These are phyloP conservation scores for Echinops telfairi DNA, from an alignment of 2,113 vertebrate species.

Conservation along the genomic window DNA sequence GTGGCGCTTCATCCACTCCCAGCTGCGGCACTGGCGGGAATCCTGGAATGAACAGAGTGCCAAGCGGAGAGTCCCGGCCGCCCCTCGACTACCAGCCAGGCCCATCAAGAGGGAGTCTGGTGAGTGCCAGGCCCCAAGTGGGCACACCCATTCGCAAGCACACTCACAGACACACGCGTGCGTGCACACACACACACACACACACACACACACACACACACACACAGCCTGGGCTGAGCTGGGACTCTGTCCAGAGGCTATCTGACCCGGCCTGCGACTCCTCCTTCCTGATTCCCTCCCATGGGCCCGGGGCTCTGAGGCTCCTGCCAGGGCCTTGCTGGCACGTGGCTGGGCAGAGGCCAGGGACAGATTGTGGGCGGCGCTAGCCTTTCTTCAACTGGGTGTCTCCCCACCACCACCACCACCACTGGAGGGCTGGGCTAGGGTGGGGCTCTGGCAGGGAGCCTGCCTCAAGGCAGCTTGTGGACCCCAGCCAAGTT, in stretches of 20 bases:
- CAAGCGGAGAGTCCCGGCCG: conserved; percentile 86
- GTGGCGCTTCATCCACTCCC: conserved; percentile 98
- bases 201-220: too few relatives aligned
- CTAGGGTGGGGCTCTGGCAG: not conserved
- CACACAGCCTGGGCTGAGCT: not conserved
- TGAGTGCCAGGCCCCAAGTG: conserved; percentile 80
- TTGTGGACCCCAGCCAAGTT: not conserved
- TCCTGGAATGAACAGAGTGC: conserved; percentile 93
- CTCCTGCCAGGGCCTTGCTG: not conserved
- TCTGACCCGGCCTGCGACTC: not conserved
- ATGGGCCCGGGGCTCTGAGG: not conserved
- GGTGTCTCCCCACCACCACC: not conserved
- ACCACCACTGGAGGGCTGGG: not conserved
- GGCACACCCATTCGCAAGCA: too few relatives aligned
- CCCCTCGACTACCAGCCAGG: conserved; percentile 89
- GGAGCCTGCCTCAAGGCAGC: conserved; percentile 53
- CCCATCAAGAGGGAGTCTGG: conserved; percentile 93
- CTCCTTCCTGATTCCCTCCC: not conserved
- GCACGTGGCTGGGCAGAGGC: conserved; percentile 57
- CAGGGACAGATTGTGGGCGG: not conserved
- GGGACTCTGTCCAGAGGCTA: not conserved
- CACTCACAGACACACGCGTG: too few relatives aligned
- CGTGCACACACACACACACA: too few relatives aligned
- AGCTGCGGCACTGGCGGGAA: conserved; percentile 96
- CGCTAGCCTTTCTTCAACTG: not conserved